Conservation (phyloP, 2,113 vertebrate genomes). For the Heterotilapia buettikoferi region DNA sequence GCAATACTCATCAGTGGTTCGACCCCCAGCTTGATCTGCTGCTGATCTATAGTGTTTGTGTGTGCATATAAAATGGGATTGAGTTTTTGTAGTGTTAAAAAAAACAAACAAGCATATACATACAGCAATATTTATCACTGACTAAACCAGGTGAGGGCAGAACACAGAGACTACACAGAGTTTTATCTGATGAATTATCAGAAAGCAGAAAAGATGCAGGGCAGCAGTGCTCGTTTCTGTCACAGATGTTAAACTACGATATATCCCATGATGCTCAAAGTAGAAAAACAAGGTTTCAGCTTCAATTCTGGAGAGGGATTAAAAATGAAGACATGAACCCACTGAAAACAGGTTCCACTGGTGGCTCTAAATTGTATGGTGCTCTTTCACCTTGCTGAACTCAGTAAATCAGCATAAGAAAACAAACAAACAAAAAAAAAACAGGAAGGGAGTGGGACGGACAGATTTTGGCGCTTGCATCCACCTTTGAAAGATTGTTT, state of each 20-base stretch:
- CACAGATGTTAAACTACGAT: not conserved
- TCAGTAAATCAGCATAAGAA: not conserved
- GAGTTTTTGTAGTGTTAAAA: not conserved
- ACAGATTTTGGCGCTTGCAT: not conserved
- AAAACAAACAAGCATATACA: accelerated
- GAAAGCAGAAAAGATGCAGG: not conserved
- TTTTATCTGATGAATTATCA: not conserved
- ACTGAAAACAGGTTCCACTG: not conserved
- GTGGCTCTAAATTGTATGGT: not conserved
- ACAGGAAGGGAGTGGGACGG: accelerated
- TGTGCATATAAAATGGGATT: not conserved
- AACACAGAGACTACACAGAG: not conserved
- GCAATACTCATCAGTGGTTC: accelerated
- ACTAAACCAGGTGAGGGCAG: not conserved
- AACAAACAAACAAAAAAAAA: accelerated
- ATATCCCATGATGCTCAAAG: not conserved
- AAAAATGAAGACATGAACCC: not conserved
- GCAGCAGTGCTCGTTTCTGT: not conserved
- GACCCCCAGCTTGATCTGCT: not conserved
- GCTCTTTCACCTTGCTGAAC: not conserved
- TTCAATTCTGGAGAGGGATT: not conserved
- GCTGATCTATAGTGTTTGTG: not conserved
- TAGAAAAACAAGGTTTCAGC: not conserved
- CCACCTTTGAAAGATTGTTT: not conserved
- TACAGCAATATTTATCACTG: not conserved